Evolutionary conservation across 1,140 invertebrate species (phyloP), one percentile per base, ranked within the genome.

Genomic region (Aphidius gifuensis): DNA sequence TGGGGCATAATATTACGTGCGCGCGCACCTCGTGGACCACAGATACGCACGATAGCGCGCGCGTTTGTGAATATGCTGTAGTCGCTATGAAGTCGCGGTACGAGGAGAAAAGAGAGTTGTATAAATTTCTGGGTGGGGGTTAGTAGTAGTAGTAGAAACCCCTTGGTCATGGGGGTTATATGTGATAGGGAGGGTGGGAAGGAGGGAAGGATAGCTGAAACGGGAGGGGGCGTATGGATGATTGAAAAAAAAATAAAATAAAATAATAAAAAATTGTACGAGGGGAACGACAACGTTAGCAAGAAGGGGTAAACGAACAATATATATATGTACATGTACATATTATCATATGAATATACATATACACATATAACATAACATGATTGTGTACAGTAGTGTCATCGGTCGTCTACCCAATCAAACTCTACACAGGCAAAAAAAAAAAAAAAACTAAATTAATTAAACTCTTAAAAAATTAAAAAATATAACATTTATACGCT

Each of bases 11-110:
- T 38, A 45, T 45, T 61, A 23, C 5, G 9, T 58, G 58, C 43
- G 58, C 45, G 57, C 50, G 61, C 64, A 62, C 61, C 67, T 65
- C 70, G 67, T 69, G 70, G 66, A 63, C 65, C 60, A 64, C 62
- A 70, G 65, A 60, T 59, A 61, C 44, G 45, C 60, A 47, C 60
- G 44, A 55, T 44, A 48, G 61, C 55, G 60, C 55, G 48, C 61
- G 61, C 48, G 69, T 32, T 32, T 32, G 23, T 32, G 23, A 32
- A 32, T 32, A 32, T 32, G 23, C 23, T 1, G 4, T 3, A 32
- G 1, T 66, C 60, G 62, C 57, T 60, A 44, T 47, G 56, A 61
- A 40, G 50, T 55, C 58, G 66, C 56, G 57, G 64, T 60, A 69
- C 60, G 44, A 65, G 64, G 63, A 68, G 69, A 62, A 61, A 49